These are phyloP conservation scores for Phyllostomus hastatus DNA, from an alignment of 2,113 vertebrate species.

Conservation along the genomic window DNA sequence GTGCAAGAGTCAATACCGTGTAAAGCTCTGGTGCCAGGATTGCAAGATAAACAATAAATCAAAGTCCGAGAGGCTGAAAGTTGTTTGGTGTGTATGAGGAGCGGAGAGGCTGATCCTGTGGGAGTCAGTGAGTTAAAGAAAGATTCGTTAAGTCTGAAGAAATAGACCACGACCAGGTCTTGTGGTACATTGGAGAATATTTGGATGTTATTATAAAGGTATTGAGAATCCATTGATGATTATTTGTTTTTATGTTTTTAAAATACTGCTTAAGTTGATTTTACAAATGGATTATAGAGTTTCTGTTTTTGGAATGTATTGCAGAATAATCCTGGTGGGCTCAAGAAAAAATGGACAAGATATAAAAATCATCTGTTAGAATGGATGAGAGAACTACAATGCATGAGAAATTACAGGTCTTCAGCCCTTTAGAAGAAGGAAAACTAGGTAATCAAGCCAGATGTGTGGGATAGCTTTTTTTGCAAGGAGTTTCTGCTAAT, in stretches of 20 bases:
- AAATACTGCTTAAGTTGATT: neutral
- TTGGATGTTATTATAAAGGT: neutral
- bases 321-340: neutral
- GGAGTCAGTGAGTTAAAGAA: neutral
- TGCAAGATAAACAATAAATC: neutral
- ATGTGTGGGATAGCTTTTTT: neutral
- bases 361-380: neutral
- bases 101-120: neutral
- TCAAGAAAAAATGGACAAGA: neutral
- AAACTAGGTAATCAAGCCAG: neutral
- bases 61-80: neutral
- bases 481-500: neutral
- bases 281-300: neutral
- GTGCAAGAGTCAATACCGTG: neutral
- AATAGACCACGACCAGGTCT: neutral
- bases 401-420: neutral
- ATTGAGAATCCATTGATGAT: neutral
- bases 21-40: neutral
- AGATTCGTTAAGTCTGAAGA: neutral
- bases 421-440: neutral
- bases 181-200: neutral
- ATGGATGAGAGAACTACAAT: neutral
- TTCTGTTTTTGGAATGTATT: neutral
- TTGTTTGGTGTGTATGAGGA: neutral
- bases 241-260: neutral